These are phyloP conservation scores for Pipistrellus nathusii DNA, from an alignment of 2,797 vertebrate genomes.

Conservation along the genomic window DNA sequence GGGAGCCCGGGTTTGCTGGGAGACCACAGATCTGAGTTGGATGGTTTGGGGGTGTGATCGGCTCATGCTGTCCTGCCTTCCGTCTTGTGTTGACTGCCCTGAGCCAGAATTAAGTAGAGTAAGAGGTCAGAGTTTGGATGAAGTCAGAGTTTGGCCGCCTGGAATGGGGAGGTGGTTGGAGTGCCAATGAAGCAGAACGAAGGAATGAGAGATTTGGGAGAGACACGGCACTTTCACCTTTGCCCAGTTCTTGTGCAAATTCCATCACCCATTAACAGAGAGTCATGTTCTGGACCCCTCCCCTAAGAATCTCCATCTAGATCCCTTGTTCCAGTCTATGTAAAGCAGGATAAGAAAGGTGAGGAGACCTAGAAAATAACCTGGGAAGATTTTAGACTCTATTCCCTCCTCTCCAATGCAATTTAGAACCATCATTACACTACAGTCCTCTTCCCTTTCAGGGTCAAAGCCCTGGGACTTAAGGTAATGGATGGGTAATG, in stretches of 20 bases:
- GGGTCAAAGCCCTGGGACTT: not conserved
- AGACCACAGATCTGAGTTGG: conserved; percentile 8
- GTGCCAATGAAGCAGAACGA: conserved; percentile 69
- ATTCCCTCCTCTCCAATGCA: not conserved
- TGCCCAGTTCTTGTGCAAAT: conserved; percentile 81
- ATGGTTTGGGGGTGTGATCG: not conserved
- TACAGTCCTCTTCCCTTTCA: not conserved
- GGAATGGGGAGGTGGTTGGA: not conserved
- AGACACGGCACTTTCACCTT: conserved; percentile 86
- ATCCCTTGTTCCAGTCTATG: not conserved
- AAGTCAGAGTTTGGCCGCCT: conserved; percentile 31
- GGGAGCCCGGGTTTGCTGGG: not conserved
- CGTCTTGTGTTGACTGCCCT: conserved; percentile 4
- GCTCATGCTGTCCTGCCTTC: conserved; percentile 69
- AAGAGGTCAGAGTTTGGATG: conserved; percentile 54
- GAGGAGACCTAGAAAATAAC: not conserved
- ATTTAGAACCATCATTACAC: not conserved
- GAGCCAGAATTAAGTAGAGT: conserved; percentile 33
- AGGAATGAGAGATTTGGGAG: conserved; percentile 64
- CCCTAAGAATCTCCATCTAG: conserved; percentile 53
- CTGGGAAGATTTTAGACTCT: not conserved
- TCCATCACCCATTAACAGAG: conserved; percentile 80
- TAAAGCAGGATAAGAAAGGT: not conserved
- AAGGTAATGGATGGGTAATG: not conserved
- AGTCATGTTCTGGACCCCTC: conserved; percentile 56